phyloP scores from a whole-genome alignment of 2,113 vertebrate genomes.

The Rhineura floridana region DNA sequence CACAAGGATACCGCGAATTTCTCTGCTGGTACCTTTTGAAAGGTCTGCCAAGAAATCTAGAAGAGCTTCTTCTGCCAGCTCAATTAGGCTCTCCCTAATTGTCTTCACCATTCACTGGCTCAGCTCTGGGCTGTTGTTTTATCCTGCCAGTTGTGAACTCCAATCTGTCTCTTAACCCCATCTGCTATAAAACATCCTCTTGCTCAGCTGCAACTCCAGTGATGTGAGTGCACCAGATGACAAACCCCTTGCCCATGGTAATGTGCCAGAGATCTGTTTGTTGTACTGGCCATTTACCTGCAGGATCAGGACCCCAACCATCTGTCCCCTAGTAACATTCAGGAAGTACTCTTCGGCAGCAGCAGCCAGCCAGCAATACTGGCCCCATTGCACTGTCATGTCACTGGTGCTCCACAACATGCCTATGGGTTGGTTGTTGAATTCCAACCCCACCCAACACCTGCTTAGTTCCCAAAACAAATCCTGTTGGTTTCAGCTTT shows the following conservation, averaged over 20 bases:
- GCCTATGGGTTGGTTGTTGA: slow-evolving; percentile 18
- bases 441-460: slow-evolving; percentile 20
- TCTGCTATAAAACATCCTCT: not conserved
- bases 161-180: not conserved
- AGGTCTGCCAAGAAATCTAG: not conserved
- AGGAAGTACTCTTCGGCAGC: not conserved
- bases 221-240: not conserved
- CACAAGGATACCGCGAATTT: not conserved
- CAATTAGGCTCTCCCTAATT: not conserved
- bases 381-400: not conserved
- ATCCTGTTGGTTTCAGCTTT: not conserved
- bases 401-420: slow-evolving; percentile 9
- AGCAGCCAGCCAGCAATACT: not conserved
- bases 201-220: not conserved
- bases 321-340: not conserved
- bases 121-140: not conserved
- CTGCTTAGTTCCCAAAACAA: not conserved
- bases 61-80: not conserved
- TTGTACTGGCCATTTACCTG: not conserved
- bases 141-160: not conserved
- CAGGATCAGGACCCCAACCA: not conserved
- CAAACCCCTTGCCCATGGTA: not conserved
- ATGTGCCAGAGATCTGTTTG: not conserved
- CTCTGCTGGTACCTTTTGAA: not conserved
- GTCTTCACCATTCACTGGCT: not conserved